Conservation (phyloP, 2,797 vertebrate species). For the Chelmon rostratus region DNA sequence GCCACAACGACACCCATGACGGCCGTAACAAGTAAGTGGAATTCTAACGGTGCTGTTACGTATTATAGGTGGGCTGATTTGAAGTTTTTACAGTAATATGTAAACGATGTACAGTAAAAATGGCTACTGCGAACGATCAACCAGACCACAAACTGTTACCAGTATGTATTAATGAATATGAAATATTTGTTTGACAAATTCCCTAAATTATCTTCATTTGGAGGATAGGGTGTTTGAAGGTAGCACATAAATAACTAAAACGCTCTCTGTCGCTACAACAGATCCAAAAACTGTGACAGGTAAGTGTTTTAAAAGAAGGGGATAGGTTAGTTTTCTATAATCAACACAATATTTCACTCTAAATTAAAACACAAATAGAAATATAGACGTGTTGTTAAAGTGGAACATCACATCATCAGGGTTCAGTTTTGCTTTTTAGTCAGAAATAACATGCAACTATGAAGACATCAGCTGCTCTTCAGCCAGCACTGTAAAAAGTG, state of each 20-base stretch:
- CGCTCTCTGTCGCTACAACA: background rate
- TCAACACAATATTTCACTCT: background rate
- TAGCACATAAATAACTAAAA: background rate
- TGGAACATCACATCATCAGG: too few species aligned
- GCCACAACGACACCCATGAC: background rate
- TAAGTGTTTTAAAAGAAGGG: background rate
- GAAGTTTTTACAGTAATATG: too few species aligned
- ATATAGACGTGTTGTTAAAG: too few species aligned
- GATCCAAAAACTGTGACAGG: background rate
- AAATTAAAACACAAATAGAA: background rate
- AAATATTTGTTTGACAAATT: background rate
- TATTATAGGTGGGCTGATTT: too few species aligned
- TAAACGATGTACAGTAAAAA: too few species aligned
- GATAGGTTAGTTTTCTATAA: background rate
- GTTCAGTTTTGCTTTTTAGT: background rate
- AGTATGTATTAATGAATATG: background rate
- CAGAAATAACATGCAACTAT: background rate
- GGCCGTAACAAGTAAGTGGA: background rate
- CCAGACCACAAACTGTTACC: background rate
- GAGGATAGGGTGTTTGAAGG: background rate
- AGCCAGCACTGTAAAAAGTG: too few species aligned
- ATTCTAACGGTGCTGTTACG: background rate
- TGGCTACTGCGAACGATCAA: too few species aligned
- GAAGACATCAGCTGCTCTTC: too few species aligned
- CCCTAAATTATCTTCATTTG: background rate